Conservation (phyloP, 2,888 invertebrate species). For the Hermaeophaga mercurialis region DNA sequence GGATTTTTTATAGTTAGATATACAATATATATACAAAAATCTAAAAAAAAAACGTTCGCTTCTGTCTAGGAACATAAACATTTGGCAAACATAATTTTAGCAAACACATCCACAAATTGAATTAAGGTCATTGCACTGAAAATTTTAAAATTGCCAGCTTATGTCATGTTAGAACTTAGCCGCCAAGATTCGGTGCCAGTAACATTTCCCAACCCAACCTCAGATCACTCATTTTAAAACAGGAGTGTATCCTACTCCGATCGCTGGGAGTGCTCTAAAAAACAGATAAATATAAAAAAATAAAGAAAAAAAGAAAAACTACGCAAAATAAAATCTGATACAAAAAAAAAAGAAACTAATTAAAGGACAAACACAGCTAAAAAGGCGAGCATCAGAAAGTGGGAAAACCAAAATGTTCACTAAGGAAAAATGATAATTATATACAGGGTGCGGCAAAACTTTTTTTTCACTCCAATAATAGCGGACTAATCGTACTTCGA, state of each 20-base stretch:
- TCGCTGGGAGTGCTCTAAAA: neutral
- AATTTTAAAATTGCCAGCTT: conserved; percentile 15
- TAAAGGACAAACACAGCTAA: no score
- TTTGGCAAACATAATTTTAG: conserved; percentile 16
- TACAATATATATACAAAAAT: neutral
- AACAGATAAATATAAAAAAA: no score
- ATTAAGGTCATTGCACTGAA: conserved; percentile 15
- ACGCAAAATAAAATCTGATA: no score
- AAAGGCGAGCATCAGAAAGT: no score
- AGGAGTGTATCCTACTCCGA: conserved; percentile 1
- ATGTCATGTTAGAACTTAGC: conserved; percentile 9
- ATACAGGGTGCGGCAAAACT: no score
- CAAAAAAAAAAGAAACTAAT: no score
- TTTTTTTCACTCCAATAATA: no score
- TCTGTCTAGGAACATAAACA: conserved; percentile 15
- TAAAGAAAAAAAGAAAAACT: no score
- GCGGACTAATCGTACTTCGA: no score
- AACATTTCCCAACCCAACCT: neutral
- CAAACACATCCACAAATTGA: conserved; percentile 9
- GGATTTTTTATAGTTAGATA: neutral
- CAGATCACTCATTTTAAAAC: neutral
- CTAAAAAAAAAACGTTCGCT: neutral
- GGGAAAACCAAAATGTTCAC: no score
- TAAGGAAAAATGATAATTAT: no score
- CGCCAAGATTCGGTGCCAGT: neutral